Percentiles rank a stretch among this genome's conserved stretches.
Evolutionary conservation across 2,797 vertebrate genomes (phyloP).

Genomic region (Ambastaia sidthimunki): DNA sequence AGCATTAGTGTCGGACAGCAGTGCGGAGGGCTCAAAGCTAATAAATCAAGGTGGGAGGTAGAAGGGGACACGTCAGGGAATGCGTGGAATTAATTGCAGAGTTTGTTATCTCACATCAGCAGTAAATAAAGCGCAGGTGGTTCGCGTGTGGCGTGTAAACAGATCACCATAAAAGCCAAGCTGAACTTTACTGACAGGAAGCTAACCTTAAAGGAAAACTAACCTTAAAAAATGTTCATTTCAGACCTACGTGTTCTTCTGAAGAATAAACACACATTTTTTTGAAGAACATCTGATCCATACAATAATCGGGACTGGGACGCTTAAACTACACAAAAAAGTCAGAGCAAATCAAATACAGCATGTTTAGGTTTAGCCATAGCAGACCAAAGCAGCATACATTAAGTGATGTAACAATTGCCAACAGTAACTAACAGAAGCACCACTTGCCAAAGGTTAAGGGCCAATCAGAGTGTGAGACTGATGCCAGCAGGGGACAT

Average conservation of each 20-base stretch:
- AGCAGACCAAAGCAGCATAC: background rate
- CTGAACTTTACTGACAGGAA: background rate
- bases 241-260: background rate
- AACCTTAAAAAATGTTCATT: background rate
- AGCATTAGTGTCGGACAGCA: constrained; percentile 52
- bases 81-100: constrained; percentile 64
- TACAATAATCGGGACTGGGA: background rate
- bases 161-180: background rate
- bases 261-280: background rate
- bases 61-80: constrained; percentile 18
- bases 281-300: no score
- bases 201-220: constrained; percentile 8
- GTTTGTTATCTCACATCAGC: constrained; percentile 46
- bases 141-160: constrained; percentile 4
- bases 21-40: constrained; percentile 45
- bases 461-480: constrained; percentile 2
- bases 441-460: constrained; percentile 14
- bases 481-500: constrained; percentile 24
- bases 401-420: constrained; percentile 6
- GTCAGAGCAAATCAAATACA: no score
- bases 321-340: background rate
- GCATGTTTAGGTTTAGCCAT: no score
- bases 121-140: constrained; percentile 55
- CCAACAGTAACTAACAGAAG: background rate
- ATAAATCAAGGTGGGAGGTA: constrained; percentile 33